phyloP scores from a whole-genome alignment of 2,888 invertebrate species.

The Halocaridina rubra region DNA sequence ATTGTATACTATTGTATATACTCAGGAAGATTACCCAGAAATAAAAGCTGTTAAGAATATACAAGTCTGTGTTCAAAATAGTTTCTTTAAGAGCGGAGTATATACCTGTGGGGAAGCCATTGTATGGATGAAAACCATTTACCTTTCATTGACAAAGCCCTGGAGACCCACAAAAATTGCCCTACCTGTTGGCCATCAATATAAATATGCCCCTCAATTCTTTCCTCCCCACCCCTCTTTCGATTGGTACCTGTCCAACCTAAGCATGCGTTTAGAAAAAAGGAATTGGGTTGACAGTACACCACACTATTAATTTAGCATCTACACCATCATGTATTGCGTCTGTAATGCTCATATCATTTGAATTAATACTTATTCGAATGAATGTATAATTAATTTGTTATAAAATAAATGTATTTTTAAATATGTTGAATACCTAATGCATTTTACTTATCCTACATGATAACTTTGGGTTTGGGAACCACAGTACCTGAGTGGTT shows the following conservation, averaged over 20 bases:
- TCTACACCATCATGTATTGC: constrained; percentile 56
- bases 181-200: neutral
- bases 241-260: neutral
- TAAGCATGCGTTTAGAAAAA: neutral
- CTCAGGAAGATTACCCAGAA: no score
- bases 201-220: neutral
- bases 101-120: neutral
- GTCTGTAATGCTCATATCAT: constrained; percentile 61
- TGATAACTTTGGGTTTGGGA: no score
- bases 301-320: constrained; percentile 47
- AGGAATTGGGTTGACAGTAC: constrained; percentile 37
- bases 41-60: neutral
- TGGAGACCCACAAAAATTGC: neutral
- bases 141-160: neutral
- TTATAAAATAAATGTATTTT: constrained; percentile 62
- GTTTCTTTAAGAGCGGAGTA: no score
- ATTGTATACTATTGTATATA: no score
- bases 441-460: constrained; percentile 40
- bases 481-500: no score
- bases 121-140: neutral
- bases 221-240: no score
- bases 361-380: constrained; percentile 58
- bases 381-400: constrained; percentile 62
- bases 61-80: neutral
- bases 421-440: constrained; percentile 60